A percentile compares a stretch with the other conserved stretches of the same genome.
These are phyloP conservation scores for Tenrec ecaudatus DNA, from an alignment of 2,113 vertebrate species.

Conservation along the genomic window DNA sequence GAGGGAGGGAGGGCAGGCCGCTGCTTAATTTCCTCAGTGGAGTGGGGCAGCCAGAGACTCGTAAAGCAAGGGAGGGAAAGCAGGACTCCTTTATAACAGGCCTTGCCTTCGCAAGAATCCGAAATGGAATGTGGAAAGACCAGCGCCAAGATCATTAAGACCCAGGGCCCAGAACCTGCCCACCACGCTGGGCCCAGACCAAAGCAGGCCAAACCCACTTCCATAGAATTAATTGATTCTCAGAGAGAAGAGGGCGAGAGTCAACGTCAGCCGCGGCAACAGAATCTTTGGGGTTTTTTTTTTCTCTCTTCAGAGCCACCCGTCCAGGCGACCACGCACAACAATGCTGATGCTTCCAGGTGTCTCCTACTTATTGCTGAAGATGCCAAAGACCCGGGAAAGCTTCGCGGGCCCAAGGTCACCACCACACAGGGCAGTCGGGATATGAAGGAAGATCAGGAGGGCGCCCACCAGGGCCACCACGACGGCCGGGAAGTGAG, in stretches of 20 bases:
- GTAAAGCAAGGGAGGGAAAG: neutral
- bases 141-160: neutral
- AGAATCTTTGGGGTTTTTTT: slow-evolving; percentile 7
- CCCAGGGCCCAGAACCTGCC: neutral
- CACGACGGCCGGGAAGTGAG: neutral
- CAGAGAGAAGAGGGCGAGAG: neutral
- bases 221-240: too few relatives aligned
- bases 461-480: neutral
- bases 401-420: slow-evolving; percentile 21
- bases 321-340: neutral
- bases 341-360: neutral
- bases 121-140: neutral
- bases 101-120: neutral
- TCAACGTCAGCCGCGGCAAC: neutral
- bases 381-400: neutral
- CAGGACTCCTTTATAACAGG: slow-evolving; percentile 28
- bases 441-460: neutral
- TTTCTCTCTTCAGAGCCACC: slow-evolving; percentile 13
- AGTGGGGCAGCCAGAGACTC: neutral
- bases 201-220: neutral
- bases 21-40: neutral
- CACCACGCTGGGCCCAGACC: neutral
- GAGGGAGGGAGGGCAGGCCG: neutral
- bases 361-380: neutral
- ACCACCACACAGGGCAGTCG: neutral